phyloP scores from a whole-genome alignment of 2,888 invertebrate species.

The Euspilapteryx auroguttella region DNA sequence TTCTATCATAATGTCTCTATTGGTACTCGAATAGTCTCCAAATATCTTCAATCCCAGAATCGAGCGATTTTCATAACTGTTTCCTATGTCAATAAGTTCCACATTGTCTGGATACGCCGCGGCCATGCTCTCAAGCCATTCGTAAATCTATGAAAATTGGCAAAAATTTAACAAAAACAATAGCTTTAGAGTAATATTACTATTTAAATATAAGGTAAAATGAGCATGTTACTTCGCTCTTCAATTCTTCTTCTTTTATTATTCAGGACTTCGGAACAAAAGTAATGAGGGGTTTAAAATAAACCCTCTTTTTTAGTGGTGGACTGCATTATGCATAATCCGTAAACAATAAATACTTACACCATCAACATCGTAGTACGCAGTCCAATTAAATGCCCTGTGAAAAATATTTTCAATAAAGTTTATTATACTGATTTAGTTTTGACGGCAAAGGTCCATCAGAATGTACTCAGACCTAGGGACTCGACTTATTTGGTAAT shows the following conservation, averaged over 20 bases:
- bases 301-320: background rate
- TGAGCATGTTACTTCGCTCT: too few species aligned
- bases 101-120: conserved; percentile 37
- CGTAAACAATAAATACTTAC: conserved; percentile 16
- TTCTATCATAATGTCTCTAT: conserved; percentile 29
- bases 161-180: background rate
- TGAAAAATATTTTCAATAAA: background rate
- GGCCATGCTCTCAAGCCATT: conserved; percentile 48
- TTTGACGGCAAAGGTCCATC: too few species aligned
- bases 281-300: conserved; percentile 1
- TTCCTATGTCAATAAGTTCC: conserved; percentile 51
- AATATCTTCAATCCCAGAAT: conserved; percentile 61
- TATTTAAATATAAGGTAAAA: too few species aligned
- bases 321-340: background rate
- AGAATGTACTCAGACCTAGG: too few species aligned
- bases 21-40: too few species aligned
- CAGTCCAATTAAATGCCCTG: conserved; percentile 57
- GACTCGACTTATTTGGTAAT: conserved; percentile 1
- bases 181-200: too few species aligned
- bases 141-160: conserved; percentile 36
- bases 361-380: conserved; percentile 63
- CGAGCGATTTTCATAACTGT: conserved; percentile 62
- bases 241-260: too few species aligned
- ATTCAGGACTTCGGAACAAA: background rate
- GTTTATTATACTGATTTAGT: conserved; percentile 1